Base-by-base conservation (phyloP, 1,140 invertebrate species). In the Eueides isabella region DNA sequence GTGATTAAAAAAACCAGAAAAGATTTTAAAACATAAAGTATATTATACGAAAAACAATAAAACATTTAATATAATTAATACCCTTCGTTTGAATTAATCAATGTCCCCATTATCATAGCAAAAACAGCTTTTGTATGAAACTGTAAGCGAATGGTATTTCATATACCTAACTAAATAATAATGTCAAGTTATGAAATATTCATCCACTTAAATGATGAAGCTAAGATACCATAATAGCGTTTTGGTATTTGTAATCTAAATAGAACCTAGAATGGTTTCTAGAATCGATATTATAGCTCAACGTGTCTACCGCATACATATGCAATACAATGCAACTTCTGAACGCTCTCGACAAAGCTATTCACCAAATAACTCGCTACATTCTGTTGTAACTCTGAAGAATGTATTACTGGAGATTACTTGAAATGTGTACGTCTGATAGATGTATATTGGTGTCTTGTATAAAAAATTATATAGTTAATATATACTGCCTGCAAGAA, bases 241-340 rank as follows among this genome's bases (percentile, higher is more conserved):
- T 55, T 55, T 26, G 48, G 19, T 55, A 9, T 55, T 23, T 2
- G 48, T 23, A 5, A 23, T 55, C 48, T 55, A 55, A 55, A 23
- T 55, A 5, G 48, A 23, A 55, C 41, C 16, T 26, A 55, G 41
- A n/a, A 44, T 44, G 35, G 14, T 38, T 1, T 16, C 48, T 55
- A 55, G 48, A 55, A 55, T 26, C 48, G 48, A 55, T 55, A 55
- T 6, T 12, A 55, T 26, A 55, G 48, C 19, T 55, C 48, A 26
- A 55, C 19, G 19, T 55, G 23, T 55, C 48, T 55, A 55, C 48
- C 23, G 19, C 23, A 55, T 55, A 55, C 48, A 55, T 55, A 55
- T 55, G 48, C 48, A 55, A 55, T 55, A 55, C 48, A 55, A 55
- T 26, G 48, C 48, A 55, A 55, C 48, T 44, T 44, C 41, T 55